Conservation (phyloP, 1,140 invertebrate species). For the Drosophila ironensis region DNA sequence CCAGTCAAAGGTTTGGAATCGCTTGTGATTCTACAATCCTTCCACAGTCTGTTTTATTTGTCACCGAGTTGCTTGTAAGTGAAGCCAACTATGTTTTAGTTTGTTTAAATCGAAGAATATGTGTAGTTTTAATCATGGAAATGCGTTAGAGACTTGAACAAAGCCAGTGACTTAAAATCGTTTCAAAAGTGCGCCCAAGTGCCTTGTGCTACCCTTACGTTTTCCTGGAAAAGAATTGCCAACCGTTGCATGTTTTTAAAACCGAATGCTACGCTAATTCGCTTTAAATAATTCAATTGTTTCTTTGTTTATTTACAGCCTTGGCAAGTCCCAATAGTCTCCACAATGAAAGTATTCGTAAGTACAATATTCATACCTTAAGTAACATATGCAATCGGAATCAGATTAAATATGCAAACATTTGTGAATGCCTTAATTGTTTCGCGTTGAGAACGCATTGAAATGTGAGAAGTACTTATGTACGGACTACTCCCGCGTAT, state of each 20-base stretch:
- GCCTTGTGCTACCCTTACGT: background rate
- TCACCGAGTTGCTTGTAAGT: slow-evolving; percentile 68
- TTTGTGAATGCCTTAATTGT: slow-evolving; percentile 6
- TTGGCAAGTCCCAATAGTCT: slow-evolving; percentile 57
- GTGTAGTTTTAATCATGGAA: slow-evolving; percentile 5
- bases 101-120: slow-evolving; percentile 2
- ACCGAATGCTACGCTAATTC: background rate
- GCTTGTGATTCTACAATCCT: slow-evolving; percentile 81
- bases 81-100: slow-evolving; percentile 2
- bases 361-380: slow-evolving; percentile 45
- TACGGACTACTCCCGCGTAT: slow-evolving; percentile 31
- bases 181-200: background rate
- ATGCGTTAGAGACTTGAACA: background rate
- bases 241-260: background rate
- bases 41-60: slow-evolving; percentile 56
- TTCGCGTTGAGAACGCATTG: slow-evolving; percentile 3
- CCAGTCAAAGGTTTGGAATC: slow-evolving; percentile 85
- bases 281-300: slow-evolving; percentile 9
- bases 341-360: slow-evolving; percentile 80
- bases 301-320: slow-evolving; percentile 65
- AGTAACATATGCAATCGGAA: slow-evolving; percentile 6
- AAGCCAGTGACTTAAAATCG: background rate
- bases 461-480: too few relatives aligned
- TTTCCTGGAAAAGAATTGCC: background rate
- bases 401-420: slow-evolving; percentile 5